phyloP scores from a whole-genome alignment of 53 echinoderm and acorn worm genomes.

The Holothuria leucospilota region DNA sequence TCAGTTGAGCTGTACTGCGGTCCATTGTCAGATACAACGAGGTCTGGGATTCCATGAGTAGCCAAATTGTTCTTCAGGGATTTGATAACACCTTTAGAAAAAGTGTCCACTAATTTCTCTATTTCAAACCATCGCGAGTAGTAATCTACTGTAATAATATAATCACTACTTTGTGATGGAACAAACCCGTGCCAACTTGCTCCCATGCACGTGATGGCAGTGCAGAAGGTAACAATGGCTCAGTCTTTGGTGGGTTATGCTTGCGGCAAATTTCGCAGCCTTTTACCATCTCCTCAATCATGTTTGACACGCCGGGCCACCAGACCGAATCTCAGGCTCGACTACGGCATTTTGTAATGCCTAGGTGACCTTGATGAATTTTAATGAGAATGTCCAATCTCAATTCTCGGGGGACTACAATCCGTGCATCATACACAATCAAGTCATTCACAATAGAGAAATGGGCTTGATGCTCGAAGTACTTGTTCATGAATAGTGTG shows the following conservation, averaged over 20 bases:
- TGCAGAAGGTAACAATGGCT: conserved; percentile 33
- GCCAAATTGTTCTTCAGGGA: neutral
- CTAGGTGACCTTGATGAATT: conserved; percentile 49
- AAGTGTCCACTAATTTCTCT: neutral
- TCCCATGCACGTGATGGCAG: conserved; percentile 44
- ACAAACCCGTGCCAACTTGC: conserved; percentile 35
- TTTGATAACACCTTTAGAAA: conserved; percentile 1
- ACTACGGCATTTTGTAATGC: conserved; percentile 71
- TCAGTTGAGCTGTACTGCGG: neutral
- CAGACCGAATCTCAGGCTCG: conserved; percentile 34
- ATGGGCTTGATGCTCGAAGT: conserved; percentile 61
- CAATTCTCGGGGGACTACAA: conserved; percentile 53
- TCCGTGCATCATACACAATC: conserved; percentile 57
- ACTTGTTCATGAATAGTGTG: conserved; percentile 53
- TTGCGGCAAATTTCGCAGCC: conserved; percentile 28
- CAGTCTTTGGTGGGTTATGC: conserved; percentile 8
- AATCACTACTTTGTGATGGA: conserved; percentile 34
- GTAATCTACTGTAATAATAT: conserved; percentile 61
- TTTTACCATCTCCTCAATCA: conserved; percentile 33
- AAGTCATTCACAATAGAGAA: conserved; percentile 47
- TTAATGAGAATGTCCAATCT: conserved; percentile 37
- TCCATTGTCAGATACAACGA: neutral
- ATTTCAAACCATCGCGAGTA: conserved; percentile 41
- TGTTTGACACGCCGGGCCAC: conserved; percentile 24
- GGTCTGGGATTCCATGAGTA: neutral